Evolutionary conservation across 2,888 invertebrate species (phyloP).

Genomic region (Microctonus brassicae): DNA sequence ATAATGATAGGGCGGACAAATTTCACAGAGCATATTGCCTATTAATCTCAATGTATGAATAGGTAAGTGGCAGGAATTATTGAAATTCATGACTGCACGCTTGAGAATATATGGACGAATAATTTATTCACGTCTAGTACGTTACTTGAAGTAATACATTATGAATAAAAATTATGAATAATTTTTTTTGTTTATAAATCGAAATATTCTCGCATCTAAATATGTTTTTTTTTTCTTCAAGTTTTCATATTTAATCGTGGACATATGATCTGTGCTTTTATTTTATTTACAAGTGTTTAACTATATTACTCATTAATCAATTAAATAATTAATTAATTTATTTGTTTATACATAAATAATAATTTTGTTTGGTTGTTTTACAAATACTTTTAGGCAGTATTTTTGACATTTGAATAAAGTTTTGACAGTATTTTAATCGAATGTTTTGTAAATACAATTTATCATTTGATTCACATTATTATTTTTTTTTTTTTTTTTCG

Average conservation of each 20-base stretch:
- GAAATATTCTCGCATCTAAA: conserved; percentile 38
- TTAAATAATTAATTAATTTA: conserved; percentile 23
- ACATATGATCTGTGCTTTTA: neutral
- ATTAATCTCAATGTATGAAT: conserved; percentile 1
- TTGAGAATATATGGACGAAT: conserved; percentile 58
- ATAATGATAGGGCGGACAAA: neutral
- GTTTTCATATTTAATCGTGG: neutral
- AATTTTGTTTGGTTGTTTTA: conserved; percentile 9
- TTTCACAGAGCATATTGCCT: neutral
- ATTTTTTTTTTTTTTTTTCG: too few species aligned
- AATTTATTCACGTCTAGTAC: conserved; percentile 59
- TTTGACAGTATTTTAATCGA: neutral
- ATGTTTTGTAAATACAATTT: neutral
- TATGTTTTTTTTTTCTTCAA: neutral
- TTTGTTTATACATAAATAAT: conserved; percentile 20
- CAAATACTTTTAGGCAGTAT: conserved; percentile 23
- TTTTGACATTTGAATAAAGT: neutral
- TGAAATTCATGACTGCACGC: conserved; percentile 13
- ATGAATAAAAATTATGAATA: conserved; percentile 56
- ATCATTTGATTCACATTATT: neutral
- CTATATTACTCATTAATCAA: conserved; percentile 5
- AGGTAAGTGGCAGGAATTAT: neutral
- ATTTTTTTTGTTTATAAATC: conserved; percentile 29
- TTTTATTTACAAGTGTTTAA: conserved; percentile 52
- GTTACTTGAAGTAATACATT: conserved; percentile 53